Percentiles rank a stretch among this genome's conserved stretches.
Conservation (phyloP, 1,140 invertebrate species). For the Drosophila grimshawi region DNA sequence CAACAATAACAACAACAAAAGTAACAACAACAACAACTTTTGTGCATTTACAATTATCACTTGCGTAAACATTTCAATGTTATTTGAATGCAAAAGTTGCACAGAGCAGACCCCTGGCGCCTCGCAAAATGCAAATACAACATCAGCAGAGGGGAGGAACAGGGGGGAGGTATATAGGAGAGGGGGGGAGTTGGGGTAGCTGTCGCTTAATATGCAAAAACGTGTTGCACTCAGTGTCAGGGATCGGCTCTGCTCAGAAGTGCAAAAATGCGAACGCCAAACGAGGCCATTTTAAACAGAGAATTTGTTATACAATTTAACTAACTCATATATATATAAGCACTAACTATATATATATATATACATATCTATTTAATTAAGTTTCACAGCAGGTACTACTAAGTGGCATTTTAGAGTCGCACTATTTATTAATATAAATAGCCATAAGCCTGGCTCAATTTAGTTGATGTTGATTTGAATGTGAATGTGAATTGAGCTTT, state of each 20-base stretch:
- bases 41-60: constrained; percentile 68
- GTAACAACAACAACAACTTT: constrained; percentile 35
- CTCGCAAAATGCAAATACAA: constrained; percentile 25
- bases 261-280: constrained; percentile 72
- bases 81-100: constrained; percentile 62
- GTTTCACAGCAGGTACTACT: too few relatives aligned
- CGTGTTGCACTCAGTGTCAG: constrained; percentile 52
- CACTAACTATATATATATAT: too few relatives aligned
- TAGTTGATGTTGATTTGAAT: too few relatives aligned
- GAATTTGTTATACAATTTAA: constrained; percentile 32
- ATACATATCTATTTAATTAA: too few relatives aligned
- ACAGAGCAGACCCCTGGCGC: constrained; percentile 62
- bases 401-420: too few relatives aligned
- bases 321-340: background rate
- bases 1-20: constrained; percentile 23
- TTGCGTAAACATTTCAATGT: constrained; percentile 76
- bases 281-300: constrained; percentile 51
- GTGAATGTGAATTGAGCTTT: too few relatives aligned
- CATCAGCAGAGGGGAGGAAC: background rate
- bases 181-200: background rate
- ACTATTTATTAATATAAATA: too few relatives aligned
- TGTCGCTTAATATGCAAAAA: constrained; percentile 78
- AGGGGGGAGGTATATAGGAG: constrained; percentile 7
- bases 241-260: constrained; percentile 49
- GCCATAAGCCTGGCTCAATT: too few relatives aligned